A percentile compares a stretch with the other conserved stretches of the same genome.
Conservation (phyloP, 2,113 vertebrate genomes). For the Dermatemys mawii region DNA sequence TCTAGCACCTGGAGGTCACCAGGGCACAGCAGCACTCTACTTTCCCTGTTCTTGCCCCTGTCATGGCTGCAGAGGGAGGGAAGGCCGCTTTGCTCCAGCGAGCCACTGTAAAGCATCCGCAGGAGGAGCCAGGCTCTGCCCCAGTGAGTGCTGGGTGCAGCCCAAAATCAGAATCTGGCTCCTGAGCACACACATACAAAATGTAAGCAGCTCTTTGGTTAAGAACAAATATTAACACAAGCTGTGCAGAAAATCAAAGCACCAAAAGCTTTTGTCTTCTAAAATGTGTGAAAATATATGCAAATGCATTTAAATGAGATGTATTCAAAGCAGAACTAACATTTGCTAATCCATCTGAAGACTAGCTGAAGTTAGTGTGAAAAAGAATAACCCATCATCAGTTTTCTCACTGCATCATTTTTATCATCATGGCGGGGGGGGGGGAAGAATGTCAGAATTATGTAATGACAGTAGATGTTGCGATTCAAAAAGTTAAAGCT, state of each 20-base stretch:
- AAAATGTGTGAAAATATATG: background rate
- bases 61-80: background rate
- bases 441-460: background rate
- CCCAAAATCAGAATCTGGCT: background rate
- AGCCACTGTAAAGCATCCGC: background rate
- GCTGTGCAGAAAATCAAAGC: conserved; percentile 25
- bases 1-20: background rate
- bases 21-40: background rate
- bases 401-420: background rate
- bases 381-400: background rate
- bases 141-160: background rate
- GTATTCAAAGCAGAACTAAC: conserved; percentile 20
- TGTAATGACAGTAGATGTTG: background rate
- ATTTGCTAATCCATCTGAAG: conserved; percentile 13
- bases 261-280: background rate
- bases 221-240: conserved; percentile 16
- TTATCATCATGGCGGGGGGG: background rate
- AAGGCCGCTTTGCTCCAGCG: background rate
- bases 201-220: background rate
- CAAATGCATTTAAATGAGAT: background rate
- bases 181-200: background rate
- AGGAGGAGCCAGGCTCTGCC: background rate
- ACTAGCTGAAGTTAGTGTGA: background rate
- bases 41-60: rapidly evolving
- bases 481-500: background rate